Conservation (phyloP, 92 coral and sea anemone species). For the Montipora capitata region DNA sequence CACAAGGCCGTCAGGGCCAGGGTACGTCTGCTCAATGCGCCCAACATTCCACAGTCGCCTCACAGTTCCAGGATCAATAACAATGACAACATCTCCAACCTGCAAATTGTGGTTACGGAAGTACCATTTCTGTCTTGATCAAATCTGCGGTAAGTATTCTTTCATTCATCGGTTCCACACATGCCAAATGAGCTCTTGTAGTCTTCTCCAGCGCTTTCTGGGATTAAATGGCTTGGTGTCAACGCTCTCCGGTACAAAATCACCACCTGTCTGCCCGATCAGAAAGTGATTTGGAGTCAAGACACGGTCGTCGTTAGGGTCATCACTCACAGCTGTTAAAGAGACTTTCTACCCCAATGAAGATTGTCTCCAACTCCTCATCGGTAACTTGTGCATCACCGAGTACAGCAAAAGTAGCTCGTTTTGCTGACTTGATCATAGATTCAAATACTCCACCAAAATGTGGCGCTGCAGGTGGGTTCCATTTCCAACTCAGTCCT, state of each 20-base stretch:
- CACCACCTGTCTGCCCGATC: too few species aligned
- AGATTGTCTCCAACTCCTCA: conserved; percentile 43
- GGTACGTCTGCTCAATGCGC: conserved; percentile 40
- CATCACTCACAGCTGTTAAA: too few species aligned
- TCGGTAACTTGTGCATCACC: conserved; percentile 67
- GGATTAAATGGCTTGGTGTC: too few species aligned
- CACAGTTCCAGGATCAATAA: conserved; percentile 37
- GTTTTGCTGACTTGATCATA: conserved; percentile 44
- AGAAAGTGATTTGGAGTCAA: too few species aligned
- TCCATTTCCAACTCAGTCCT: too few species aligned
- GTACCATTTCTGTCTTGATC: conserved; percentile 49
- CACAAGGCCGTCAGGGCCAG: background rate
- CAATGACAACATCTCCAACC: conserved; percentile 56
- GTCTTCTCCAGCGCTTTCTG: too few species aligned
- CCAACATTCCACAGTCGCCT: conserved; percentile 65
- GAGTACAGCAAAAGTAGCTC: conserved; percentile 63
- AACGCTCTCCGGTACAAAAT: too few species aligned
- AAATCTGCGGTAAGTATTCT: conserved; percentile 30
- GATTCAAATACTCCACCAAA: conserved; percentile 62
- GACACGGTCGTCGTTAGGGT: too few species aligned
- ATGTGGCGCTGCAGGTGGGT: background rate
- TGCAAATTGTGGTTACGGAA: conserved; percentile 13
- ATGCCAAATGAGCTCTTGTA: too few species aligned
- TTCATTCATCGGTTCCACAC: too few species aligned
- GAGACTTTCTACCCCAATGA: too few species aligned